These are phyloP conservation scores for Solea senegalensis DNA, from an alignment of 2,113 vertebrate species.

Conservation along the genomic window DNA sequence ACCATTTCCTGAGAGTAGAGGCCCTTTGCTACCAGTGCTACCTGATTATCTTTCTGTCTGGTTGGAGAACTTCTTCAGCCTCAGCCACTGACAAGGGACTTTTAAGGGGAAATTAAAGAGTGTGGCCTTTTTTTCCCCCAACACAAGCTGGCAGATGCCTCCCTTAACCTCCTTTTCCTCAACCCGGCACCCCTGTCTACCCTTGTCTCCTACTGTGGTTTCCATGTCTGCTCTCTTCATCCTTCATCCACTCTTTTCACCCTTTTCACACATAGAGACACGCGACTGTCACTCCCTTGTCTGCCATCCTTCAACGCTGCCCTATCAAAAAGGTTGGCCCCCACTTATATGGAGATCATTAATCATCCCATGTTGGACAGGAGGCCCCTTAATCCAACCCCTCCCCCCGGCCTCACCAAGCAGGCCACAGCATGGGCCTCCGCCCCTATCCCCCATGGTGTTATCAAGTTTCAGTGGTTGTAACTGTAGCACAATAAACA, in stretches of 20 bases:
- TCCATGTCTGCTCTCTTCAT: constrained; percentile 56
- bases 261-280: constrained; percentile 63
- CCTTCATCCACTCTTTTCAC: constrained; percentile 49
- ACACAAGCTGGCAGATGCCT: constrained; percentile 42
- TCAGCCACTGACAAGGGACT: constrained; percentile 43
- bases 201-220: constrained; percentile 54
- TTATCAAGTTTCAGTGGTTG: constrained; percentile 86
- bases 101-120: constrained; percentile 65
- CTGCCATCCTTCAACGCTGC: constrained; percentile 75
- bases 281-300: constrained; percentile 58
- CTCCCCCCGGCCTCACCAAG: constrained; percentile 66
- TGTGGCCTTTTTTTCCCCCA: constrained; percentile 44
- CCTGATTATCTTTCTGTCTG: constrained; percentile 50
- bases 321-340: constrained; percentile 77
- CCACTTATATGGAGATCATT: constrained; percentile 83
- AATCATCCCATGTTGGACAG: constrained; percentile 88
- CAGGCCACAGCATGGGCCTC: constrained; percentile 57
- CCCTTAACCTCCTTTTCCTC: constrained; percentile 60
- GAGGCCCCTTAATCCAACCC: constrained; percentile 85
- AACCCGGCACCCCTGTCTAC: constrained; percentile 52
- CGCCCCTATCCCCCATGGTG: constrained; percentile 78
- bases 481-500: constrained; percentile 81
- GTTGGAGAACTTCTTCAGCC: constrained; percentile 27
- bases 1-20: constrained; percentile 58
- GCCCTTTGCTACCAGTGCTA: constrained; percentile 31